Evolutionary conservation across 2,797 vertebrate genomes (phyloP), one percentile per base, ranked within the genome.

Genomic region (Melanotaenia pygmaea): DNA sequence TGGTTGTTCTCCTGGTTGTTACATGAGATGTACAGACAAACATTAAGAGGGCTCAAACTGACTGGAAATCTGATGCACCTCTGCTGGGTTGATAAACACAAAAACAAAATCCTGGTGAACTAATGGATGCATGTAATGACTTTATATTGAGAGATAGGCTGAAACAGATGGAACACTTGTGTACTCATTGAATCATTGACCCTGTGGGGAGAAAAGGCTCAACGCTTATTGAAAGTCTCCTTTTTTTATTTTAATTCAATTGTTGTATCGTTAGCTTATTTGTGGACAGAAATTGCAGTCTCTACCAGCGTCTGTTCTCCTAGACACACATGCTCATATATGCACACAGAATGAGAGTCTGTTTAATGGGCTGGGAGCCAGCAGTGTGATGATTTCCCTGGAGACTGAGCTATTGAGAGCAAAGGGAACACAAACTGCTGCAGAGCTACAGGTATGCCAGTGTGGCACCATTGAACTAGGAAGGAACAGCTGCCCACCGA

Each of bases 361-460:
- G 84, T 79, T 86, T 82, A 90, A 89, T 76, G 80, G 84, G 76
- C 86, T 81, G 59, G 58, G 70, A 85, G 87, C 82, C 77, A 83
- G 86, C 64, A 56, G 88, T 72, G 75, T 53, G 85, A 86, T 84
- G 83, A 93, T 91, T 91, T 91, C 91, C 92, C 90, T 0, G 0
- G 88, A 86, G 92, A 85, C 22, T 8, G 30, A 26, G 71, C 78
- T 83, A 90, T 80, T 54, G 76, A 40, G 64, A 86, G 87, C 76
- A 76, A 34, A 85, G 79, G 67, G 84, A 88, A 59, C 81, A 60
- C 58, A 50, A 80, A 67, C 85, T 89, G 84, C 85, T 72, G 88
- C 85, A 83, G 67, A 81, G 85, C 91, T 86, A 91, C 92, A 92
- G 92, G 92, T 92, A 89, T 70, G 87, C 81, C 83, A 75, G 82